Evolutionary conservation across 2,797 vertebrate species (phyloP), one percentile per base, ranked within the genome.

Genomic region (Phylloscopus collybita): DNA sequence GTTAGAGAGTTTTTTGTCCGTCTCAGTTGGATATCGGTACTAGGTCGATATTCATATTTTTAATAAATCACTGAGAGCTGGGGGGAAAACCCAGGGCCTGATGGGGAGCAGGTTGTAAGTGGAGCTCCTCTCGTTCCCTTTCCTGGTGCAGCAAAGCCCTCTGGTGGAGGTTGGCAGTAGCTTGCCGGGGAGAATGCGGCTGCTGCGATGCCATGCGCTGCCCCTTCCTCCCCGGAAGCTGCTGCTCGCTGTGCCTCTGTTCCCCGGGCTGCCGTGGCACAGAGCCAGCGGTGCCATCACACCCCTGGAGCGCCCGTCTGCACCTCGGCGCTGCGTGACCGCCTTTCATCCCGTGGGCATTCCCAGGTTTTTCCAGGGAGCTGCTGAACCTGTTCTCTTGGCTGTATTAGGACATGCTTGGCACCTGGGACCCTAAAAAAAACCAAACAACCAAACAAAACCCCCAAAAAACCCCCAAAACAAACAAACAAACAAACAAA

Each of bases 101-200:
- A 9, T 1, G 65, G 75, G 45, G 32, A 80, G 64, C 69, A 5
- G 34, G 20, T 3, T 80, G 73, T 16, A 5, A 62, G n/a, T 1
- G 44, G 34, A 60, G 25, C 45, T 5, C 7, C 49, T 85, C 62
- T 73, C 6, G 0, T 10, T 59, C 45, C 53, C 7, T 93, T 96
- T 97, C 81, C 87, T 92, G 88, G 87, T 91, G 34, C 92, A 95
- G 92, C 95, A 94, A 96, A 97, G 96, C 93, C 96, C 96, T 96
- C 96, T 96, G 80, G 95, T 96, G 96, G 96, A 96, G 36, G 89
- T 5, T 18, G 30, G 88, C 71, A 86, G 95, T 54, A 95, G 86
- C 90, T 92, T 70, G 90, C 64, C 64, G 5, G 70, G 18, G 71
- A 65, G 61, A 51, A 53, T 13, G 50, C 6, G 66, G 44, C 72